Evolutionary conservation across 2,797 vertebrate species (phyloP).

Genomic region (Spinus pinus): DNA sequence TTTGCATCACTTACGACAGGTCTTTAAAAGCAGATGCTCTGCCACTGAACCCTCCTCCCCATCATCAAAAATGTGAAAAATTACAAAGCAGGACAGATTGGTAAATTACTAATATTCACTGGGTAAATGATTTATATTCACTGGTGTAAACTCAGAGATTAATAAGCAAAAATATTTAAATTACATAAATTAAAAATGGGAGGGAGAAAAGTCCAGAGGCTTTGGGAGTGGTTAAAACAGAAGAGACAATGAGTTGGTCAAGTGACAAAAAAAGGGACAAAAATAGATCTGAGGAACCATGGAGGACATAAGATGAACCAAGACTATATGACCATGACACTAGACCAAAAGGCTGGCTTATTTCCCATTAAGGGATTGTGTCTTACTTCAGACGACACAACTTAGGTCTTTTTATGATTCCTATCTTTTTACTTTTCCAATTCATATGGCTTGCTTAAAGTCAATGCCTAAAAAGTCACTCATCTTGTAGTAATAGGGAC

Average conservation of each 20-base stretch:
- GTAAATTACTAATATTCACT: not conserved
- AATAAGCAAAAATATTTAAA: not conserved
- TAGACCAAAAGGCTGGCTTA: not conserved
- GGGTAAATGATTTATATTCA: not conserved
- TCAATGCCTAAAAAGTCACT: not conserved
- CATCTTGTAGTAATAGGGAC: not conserved
- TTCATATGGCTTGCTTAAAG: not conserved
- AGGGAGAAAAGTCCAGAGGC: not conserved
- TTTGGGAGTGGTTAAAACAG: not conserved
- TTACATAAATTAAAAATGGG: not conserved
- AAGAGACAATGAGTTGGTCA: not conserved
- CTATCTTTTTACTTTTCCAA: not conserved
- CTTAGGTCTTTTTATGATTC: not conserved
- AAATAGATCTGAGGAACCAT: not conserved
- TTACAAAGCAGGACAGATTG: not conserved
- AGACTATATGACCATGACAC: not conserved
- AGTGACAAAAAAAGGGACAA: not conserved
- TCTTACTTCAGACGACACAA: not conserved
- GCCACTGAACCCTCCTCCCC: not conserved
- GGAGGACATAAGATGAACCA: not conserved
- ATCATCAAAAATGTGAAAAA: fast-evolving
- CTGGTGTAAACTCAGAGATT: not conserved
- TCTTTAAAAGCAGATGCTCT: not conserved
- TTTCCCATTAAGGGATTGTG: not conserved
- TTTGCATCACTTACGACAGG: not conserved